Evolutionary conservation across 1,140 invertebrate genomes (phyloP).

Genomic region (Neotoxoptera formosana): DNA sequence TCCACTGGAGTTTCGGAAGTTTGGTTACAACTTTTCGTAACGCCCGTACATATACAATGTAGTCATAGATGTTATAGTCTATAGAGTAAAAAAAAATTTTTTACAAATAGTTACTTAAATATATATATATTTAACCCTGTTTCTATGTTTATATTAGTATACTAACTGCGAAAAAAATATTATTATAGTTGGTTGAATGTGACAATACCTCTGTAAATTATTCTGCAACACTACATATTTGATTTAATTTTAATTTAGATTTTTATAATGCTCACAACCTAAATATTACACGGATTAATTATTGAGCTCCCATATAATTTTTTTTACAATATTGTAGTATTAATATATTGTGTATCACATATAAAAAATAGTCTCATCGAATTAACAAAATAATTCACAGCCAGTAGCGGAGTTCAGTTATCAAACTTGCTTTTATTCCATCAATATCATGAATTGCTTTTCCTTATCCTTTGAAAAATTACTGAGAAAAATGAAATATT

Average conservation of each 20-base stretch:
- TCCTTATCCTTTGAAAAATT: not conserved
- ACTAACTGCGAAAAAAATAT: not conserved
- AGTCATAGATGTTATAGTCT: not conserved
- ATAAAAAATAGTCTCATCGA: not conserved
- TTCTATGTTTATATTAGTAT: not conserved
- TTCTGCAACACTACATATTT: not conserved
- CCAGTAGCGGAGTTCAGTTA: not conserved
- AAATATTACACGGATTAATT: not conserved
- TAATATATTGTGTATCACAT: not conserved
- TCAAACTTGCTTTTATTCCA: not conserved
- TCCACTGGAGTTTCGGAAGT: not conserved
- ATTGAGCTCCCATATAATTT: not conserved
- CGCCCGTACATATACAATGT: not conserved
- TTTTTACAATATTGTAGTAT: not conserved
- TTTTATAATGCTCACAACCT: not conserved
- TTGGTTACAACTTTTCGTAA: conserved; percentile 27
- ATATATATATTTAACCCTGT: not conserved
- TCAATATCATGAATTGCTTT: not conserved
- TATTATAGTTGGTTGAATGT: not conserved
- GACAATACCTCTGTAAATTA: too few species aligned
- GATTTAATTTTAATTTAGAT: not conserved
- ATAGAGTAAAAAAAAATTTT: not conserved
- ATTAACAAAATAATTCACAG: not conserved
- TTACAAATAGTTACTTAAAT: not conserved
- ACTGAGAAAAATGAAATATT: not conserved